These are phyloP conservation scores for Leguminivora glycinivorella DNA, from an alignment of 1,140 invertebrate species.

Conservation along the genomic window DNA sequence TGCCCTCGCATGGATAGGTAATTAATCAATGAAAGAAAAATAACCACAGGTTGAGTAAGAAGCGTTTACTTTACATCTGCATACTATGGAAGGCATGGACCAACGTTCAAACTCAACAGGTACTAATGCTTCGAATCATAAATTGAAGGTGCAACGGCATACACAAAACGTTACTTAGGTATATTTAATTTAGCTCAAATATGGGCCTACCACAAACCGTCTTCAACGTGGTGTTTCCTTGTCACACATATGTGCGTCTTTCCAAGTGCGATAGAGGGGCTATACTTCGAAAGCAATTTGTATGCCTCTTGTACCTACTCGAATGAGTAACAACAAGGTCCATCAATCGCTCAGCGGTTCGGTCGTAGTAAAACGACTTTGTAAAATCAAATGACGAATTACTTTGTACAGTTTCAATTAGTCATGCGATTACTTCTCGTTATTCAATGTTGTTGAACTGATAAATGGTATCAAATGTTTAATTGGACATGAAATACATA, in stretches of 20 bases:
- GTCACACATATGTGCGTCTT: too few species aligned
- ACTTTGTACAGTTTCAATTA: constrained; percentile 50
- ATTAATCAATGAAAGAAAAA: background rate
- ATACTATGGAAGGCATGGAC: too few species aligned
- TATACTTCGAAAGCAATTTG: too few species aligned
- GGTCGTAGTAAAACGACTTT: constrained; percentile 13
- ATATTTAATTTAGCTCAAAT: background rate
- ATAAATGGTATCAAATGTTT: background rate
- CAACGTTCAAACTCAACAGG: too few species aligned
- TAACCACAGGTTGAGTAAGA: background rate
- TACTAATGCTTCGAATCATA: too few species aligned
- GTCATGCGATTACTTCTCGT: constrained; percentile 61
- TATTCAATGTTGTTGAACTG: constrained; percentile 44
- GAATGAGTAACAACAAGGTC: background rate
- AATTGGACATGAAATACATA: too few species aligned
- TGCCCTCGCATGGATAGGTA: background rate
- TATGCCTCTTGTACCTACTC: too few species aligned
- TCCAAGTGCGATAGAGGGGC: too few species aligned
- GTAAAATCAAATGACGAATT: constrained; percentile 33
- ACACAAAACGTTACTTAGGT: background rate
- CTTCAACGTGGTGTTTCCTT: too few species aligned
- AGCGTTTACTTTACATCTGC: too few species aligned
- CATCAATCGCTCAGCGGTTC: constrained; percentile 18
- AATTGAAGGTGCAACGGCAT: too few species aligned
- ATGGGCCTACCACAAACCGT: too few species aligned